Evolutionary conservation across 2,797 vertebrate genomes (phyloP).

Genomic region (Sternarchorhynchus goeldii): DNA sequence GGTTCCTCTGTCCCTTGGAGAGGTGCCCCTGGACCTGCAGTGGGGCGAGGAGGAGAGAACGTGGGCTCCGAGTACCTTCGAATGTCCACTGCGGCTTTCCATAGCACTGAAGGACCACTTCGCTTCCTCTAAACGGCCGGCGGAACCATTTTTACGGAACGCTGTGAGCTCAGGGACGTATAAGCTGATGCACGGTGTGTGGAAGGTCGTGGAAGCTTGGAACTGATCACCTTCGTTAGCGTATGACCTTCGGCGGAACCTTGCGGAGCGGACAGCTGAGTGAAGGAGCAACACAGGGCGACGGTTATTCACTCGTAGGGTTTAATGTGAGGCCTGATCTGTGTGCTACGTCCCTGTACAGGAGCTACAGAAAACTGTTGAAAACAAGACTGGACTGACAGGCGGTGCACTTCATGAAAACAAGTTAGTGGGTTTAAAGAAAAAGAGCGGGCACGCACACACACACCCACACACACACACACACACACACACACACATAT

Average conservation of each 20-base stretch:
- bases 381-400: not conserved
- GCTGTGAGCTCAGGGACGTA: too few species aligned
- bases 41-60: conserved; percentile 62
- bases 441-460: not conserved
- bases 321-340: too few species aligned
- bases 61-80: conserved; percentile 8
- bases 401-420: not conserved
- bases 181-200: too few species aligned
- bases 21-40: conserved; percentile 97
- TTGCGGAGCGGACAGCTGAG: not conserved
- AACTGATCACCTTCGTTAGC: too few species aligned
- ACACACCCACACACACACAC: not conserved
- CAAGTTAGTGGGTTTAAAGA: not conserved
- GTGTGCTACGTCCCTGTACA: not conserved
- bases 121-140: not conserved
- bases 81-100: not conserved
- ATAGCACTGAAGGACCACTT: not conserved
- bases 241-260: not conserved
- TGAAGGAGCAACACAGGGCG: not conserved
- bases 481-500: conserved; percentile 4
- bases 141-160: too few species aligned
- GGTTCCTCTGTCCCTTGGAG: conserved; percentile 92
- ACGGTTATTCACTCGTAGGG: not conserved
- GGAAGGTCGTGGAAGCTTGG: too few species aligned
- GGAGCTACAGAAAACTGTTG: too few species aligned